phyloP scores from a whole-genome alignment of 2,113 vertebrate genomes.

The Seriola aureovittata region DNA sequence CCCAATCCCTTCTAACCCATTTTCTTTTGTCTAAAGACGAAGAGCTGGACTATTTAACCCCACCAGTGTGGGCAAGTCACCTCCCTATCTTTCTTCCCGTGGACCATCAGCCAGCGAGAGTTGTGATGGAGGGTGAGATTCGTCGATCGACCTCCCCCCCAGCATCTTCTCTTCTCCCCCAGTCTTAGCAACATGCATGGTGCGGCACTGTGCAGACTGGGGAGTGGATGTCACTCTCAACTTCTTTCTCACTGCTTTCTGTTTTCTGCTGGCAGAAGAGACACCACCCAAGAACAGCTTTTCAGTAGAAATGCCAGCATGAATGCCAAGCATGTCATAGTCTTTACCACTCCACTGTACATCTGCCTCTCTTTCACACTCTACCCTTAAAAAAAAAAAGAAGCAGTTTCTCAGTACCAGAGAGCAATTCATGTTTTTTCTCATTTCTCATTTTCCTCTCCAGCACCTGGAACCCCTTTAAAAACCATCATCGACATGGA shows the following conservation, averaged over 20 bases:
- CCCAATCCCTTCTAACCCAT: slow-evolving; percentile 47
- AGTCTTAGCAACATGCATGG: slow-evolving; percentile 62
- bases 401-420: slow-evolving; percentile 23
- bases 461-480: slow-evolving; percentile 13
- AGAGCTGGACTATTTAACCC: slow-evolving; percentile 82
- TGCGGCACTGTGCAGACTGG: slow-evolving; percentile 40
- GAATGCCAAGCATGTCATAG: slow-evolving; percentile 68
- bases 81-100: slow-evolving; percentile 82
- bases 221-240: slow-evolving; percentile 45
- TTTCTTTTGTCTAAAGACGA: slow-evolving; percentile 83
- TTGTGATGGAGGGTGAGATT: slow-evolving; percentile 89
- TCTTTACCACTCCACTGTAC: slow-evolving; percentile 29
- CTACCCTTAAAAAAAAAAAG: not conserved
- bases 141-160: slow-evolving; percentile 69
- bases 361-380: slow-evolving; percentile 14
- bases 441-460: slow-evolving; percentile 10
- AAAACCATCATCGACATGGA: slow-evolving; percentile 47
- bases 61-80: slow-evolving; percentile 85
- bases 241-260: slow-evolving; percentile 46
- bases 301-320: slow-evolving; percentile 55
- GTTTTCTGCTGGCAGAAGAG: slow-evolving; percentile 36
- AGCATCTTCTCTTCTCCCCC: slow-evolving; percentile 35
- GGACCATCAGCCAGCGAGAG: slow-evolving; percentile 84
- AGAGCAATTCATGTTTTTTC: slow-evolving; percentile 21
- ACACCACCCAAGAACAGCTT: slow-evolving; percentile 40